Evolutionary conservation across 2,797 vertebrate genomes (phyloP), one percentile per base, ranked within the genome.

Genomic region (Spinus pinus): DNA sequence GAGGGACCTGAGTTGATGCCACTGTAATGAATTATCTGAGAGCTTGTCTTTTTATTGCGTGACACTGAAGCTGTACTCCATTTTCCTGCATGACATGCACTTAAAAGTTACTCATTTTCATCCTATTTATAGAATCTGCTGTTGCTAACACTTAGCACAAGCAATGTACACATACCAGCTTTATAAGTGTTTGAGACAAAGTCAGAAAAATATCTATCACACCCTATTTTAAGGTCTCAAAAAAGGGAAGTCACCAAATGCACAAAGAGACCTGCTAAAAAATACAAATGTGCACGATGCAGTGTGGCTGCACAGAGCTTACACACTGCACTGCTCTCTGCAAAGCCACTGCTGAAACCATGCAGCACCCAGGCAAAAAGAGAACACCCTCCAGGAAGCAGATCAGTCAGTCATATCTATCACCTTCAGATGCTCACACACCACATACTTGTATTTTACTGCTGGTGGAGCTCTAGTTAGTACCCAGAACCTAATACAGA

Each of bases 281-380:
- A 64, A 3, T 7, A 51, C 44, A 5, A 20, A 44, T 1, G 27
- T 21, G 28, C 60, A 30, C 0, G 0, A 51, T 17, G 28, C 37
- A 42, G 41, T 4, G 20, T 37, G 24, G 77, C 49, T 3, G 28
- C 60, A 37, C 22, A 42, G n/a, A 72, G 24, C 31, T 78, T 9
- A 37, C 37, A 66, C 23, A 3, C 42, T 42, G 37, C 42, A 35
- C 31, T 70, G n/a, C 10, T 88, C 35, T 33, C 20, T 17, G 33
- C 57, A 92, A 72, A 77, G 33, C 9, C 44, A 23, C 0, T 41
- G 41, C 3, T 46, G 23, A 7, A 42, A 14, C 42, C 47, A 39
- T 0, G 13, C 3, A 37, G 37, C 25, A 41, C 6, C 5, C 39
- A 85, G 6, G 17, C 21, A 67, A 85, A 75, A 75, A 71, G 4